Evolutionary conservation across 2,797 vertebrate genomes (phyloP).

Genomic region (Acestrorhynchus altus): DNA sequence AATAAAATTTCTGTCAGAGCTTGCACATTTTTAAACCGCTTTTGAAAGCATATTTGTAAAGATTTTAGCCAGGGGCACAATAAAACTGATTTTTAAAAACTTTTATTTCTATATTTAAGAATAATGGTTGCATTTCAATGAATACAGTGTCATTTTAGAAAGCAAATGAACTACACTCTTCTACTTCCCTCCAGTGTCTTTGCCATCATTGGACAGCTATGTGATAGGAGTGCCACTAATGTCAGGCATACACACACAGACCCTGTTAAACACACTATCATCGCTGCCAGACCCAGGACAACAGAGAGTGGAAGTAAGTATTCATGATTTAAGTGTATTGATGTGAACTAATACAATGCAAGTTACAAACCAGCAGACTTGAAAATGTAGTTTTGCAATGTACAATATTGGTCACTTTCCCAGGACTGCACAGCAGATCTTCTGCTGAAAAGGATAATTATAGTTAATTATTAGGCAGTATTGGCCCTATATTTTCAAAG

Average conservation of each 20-base stretch:
- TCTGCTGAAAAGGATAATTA: too few relatives aligned
- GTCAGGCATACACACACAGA: conserved; percentile 64
- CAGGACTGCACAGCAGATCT: too few relatives aligned
- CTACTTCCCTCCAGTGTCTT: conserved; percentile 62
- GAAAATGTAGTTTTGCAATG: background rate
- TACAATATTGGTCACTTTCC: background rate
- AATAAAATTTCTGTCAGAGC: too few relatives aligned
- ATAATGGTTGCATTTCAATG: too few relatives aligned
- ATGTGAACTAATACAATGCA: background rate
- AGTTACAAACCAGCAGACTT: too few relatives aligned
- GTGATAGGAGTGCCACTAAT: conserved; percentile 76
- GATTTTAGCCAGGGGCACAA: background rate
- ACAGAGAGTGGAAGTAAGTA: conserved; percentile 73
- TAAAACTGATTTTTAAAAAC: too few relatives aligned
- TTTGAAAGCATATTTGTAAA: background rate
- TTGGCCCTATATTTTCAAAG: background rate
- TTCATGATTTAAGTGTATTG: background rate
- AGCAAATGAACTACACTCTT: background rate
- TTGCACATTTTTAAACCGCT: too few relatives aligned
- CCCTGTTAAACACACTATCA: conserved; percentile 53
- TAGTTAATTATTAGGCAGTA: too few relatives aligned
- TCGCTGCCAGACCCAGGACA: conserved; percentile 62
- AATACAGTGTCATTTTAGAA: background rate
- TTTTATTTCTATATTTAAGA: too few relatives aligned
- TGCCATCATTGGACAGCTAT: conserved; percentile 71